phyloP scores from a whole-genome alignment of 2,797 vertebrate genomes.

The Eidolon dupreanum region DNA sequence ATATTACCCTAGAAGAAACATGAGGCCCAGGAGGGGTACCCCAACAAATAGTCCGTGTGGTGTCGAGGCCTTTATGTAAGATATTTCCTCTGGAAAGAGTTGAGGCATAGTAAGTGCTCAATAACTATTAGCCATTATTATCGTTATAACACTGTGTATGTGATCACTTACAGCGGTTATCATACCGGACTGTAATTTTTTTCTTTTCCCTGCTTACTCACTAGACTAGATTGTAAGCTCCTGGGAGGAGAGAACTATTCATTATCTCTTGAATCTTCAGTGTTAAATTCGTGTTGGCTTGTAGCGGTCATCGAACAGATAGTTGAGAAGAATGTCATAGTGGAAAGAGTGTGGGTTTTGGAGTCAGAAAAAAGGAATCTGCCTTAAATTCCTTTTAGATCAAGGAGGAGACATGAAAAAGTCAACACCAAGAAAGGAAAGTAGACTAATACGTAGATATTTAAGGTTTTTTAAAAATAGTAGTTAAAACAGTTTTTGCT shows the following conservation, averaged over 20 bases:
- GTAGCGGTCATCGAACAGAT: not conserved
- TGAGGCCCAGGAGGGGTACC: rapidly evolving
- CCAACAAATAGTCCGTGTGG: not conserved
- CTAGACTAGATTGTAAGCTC: not conserved
- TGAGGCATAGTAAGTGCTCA: not conserved
- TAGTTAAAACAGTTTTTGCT: not conserved
- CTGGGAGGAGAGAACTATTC: not conserved
- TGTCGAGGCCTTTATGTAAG: not conserved
- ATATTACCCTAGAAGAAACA: not conserved
- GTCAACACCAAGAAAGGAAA: not conserved
- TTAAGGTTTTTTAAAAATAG: not conserved
- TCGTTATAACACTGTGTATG: rapidly evolving
- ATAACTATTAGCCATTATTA: not conserved
- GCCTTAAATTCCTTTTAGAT: not conserved
- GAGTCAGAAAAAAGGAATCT: not conserved
- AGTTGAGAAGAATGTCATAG: not conserved
- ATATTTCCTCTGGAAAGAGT: not conserved
- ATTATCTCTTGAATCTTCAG: not conserved
- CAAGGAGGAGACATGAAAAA: not conserved
- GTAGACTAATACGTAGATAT: not conserved
- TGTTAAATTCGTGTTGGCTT: not conserved
- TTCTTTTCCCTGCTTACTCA: not conserved
- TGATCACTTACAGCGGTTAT: not conserved
- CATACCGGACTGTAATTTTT: not conserved
- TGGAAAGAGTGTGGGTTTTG: not conserved